A percentile compares a stretch with the other conserved stretches of the same genome.
Conservation (phyloP, 2,113 vertebrate genomes). For the Jaculus jaculus region DNA sequence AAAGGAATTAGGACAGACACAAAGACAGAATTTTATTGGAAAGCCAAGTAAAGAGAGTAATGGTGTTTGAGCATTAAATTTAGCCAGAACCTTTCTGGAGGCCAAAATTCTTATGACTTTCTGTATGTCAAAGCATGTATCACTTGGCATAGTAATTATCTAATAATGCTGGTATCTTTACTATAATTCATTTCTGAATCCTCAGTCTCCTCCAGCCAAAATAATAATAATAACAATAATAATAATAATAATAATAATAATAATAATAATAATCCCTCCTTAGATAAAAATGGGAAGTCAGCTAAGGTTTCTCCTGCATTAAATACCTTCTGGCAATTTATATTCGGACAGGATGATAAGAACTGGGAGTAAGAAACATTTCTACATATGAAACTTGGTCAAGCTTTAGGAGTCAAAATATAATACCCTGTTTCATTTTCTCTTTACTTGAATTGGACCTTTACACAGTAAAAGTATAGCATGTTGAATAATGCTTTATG, state of each 20-base stretch:
- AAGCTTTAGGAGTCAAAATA: conserved; percentile 24
- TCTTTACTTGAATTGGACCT: background rate
- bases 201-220: background rate
- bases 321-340: background rate
- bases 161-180: background rate
- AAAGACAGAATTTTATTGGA: no score
- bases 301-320: background rate
- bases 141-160: background rate
- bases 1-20: no score
- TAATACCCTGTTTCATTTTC: background rate
- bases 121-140: conserved; percentile 45
- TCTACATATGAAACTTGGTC: background rate
- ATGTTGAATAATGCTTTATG: background rate
- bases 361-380: background rate
- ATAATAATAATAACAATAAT: no score
- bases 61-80: no score
- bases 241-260: no score
- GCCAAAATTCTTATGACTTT: background rate
- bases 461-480: background rate
- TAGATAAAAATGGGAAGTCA: conserved; percentile 34
- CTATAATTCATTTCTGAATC: background rate
- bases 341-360: background rate
- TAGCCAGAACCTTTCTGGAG: no score
- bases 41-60: no score
- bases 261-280: no score